Conservation (phyloP, 1,140 invertebrate species). For the Euura lappo region DNA sequence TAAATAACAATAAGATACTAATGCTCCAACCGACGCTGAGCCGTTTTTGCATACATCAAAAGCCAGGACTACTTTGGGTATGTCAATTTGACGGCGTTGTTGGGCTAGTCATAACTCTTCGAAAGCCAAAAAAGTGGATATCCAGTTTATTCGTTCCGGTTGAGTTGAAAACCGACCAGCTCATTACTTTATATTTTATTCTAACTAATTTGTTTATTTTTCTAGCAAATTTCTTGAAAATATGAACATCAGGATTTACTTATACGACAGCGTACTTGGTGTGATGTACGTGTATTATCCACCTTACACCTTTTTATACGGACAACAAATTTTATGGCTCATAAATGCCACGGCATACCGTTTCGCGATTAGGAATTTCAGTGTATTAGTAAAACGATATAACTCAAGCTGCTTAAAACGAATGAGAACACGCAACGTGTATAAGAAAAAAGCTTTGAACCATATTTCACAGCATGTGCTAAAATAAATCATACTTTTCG, state of each 20-base stretch:
- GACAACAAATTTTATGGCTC: background rate
- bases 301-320: slow-evolving; percentile 2
- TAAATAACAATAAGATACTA: slow-evolving; percentile 5
- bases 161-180: too few relatives aligned
- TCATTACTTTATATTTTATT: too few relatives aligned
- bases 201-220: background rate
- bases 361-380: background rate
- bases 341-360: background rate
- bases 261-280: too few relatives aligned
- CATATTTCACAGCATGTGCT: background rate
- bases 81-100: too few relatives aligned
- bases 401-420: background rate
- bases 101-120: too few relatives aligned
- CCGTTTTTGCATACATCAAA: background rate
- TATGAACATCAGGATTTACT: background rate
- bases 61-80: background rate
- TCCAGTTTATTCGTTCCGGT: too few relatives aligned
- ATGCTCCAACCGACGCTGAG: background rate
- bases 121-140: too few relatives aligned
- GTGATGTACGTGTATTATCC: background rate
- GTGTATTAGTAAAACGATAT: background rate
- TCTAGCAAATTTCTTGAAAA: background rate
- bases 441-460: background rate
- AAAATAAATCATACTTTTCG: background rate
- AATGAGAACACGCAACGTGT: background rate